A percentile compares a stretch with the other conserved stretches of the same genome.
Evolutionary conservation across 2,888 invertebrate species (phyloP).

Genomic region (Leptinotarsa juncta): DNA sequence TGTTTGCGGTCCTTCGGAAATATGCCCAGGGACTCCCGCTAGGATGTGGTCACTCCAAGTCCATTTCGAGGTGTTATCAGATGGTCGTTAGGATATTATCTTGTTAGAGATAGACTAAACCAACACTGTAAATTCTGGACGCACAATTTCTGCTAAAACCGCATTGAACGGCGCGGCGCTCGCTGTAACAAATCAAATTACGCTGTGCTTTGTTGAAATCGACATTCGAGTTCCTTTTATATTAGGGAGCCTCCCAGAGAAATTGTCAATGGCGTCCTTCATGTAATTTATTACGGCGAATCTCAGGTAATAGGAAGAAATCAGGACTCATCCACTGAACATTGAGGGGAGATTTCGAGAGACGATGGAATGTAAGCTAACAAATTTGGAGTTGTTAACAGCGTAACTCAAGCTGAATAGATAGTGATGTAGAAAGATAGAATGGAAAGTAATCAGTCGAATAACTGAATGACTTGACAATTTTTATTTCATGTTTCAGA

Average conservation of each 20-base stretch:
- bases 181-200: slow-evolving; percentile 17
- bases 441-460: too few relatives aligned
- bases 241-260: neutral
- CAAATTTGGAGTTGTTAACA: neutral
- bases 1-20: neutral
- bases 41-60: slow-evolving; percentile 11
- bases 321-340: neutral
- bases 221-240: slow-evolving; percentile 9
- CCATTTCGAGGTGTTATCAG: slow-evolving; percentile 11
- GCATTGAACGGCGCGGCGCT: slow-evolving; percentile 4
- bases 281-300: slow-evolving; percentile 4
- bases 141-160: slow-evolving; percentile 5
- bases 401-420: neutral
- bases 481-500: too few relatives aligned
- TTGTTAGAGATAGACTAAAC: slow-evolving; percentile 9
- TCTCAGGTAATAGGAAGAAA: slow-evolving; percentile 12
- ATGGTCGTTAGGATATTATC: slow-evolving; percentile 4
- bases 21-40: neutral
- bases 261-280: slow-evolving; percentile 14
- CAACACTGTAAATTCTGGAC: neutral
- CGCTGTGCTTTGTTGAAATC: neutral
- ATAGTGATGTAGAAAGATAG: too few relatives aligned
- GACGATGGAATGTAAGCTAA: neutral
- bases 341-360: slow-evolving; percentile 3
- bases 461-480: too few relatives aligned